Conservation (phyloP, 2,888 invertebrate genomes). For the Cantharis flavilabris region DNA sequence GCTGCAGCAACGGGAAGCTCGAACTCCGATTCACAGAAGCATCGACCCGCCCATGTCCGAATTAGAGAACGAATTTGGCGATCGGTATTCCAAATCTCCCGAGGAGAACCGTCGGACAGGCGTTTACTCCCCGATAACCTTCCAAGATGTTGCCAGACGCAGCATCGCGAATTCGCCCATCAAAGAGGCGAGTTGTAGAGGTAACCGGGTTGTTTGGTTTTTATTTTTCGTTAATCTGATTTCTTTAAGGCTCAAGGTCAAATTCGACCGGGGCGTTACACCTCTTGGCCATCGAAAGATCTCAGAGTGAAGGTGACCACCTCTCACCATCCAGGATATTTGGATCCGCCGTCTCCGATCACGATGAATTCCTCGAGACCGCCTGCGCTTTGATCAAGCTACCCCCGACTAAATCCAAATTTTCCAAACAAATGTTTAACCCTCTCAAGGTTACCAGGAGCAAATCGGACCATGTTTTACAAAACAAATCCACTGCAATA, state of each 20-base stretch:
- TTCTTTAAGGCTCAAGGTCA: conserved; percentile 65
- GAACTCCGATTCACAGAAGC: conserved; percentile 58
- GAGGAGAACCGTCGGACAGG: conserved; percentile 60
- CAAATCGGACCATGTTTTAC: not conserved
- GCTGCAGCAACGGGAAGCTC: conserved; percentile 74
- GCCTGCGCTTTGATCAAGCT: not conserved
- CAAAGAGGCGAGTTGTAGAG: conserved; percentile 50
- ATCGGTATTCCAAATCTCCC: conserved; percentile 37
- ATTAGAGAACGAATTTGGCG: conserved; percentile 26
- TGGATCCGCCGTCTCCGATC: conserved; percentile 62
- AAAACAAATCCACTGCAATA: not conserved
- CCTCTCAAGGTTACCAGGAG: not conserved
- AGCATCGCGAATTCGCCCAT: conserved; percentile 80
- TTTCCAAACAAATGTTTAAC: not conserved
- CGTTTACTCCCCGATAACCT: conserved; percentile 83
- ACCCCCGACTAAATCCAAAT: not conserved
- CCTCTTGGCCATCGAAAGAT: not conserved
- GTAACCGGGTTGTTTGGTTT: not conserved
- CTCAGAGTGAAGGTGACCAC: not conserved
- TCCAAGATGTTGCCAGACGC: conserved; percentile 79
- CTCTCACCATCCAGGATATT: conserved; percentile 60
- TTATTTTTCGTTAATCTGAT: not conserved
- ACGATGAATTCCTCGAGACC: conserved; percentile 51
- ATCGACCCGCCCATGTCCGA: conserved; percentile 35
- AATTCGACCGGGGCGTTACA: conserved; percentile 67